Base-by-base conservation (phyloP, 2,113 vertebrate species). In the Pseudorectes ferrugineus region DNA sequence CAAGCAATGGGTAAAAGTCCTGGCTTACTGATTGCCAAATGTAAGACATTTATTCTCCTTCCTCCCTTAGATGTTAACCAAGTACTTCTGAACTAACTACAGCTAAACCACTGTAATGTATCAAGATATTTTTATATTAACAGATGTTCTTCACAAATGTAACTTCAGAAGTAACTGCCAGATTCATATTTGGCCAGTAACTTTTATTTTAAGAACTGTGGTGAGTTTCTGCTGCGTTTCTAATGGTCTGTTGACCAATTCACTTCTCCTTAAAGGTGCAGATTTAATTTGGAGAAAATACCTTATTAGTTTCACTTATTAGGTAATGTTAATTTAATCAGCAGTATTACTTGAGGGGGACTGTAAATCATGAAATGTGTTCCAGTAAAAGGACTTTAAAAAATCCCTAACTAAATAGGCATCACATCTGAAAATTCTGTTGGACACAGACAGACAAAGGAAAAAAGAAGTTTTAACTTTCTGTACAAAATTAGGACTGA, bases 81-180 rank as follows among this genome's bases (percentile, higher is more conserved):
- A 90, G 46, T 43, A 62, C 82, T 88, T 63, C 75, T 88, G 77
- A 80, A 83, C 71, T 85, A 88, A 76, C 71, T 95, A 36, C 46
- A 92, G 78, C 79, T 85, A 93, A 95, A 86, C 82, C 82, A 80
- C 63, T 80, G 74, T 35, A 88, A 94, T 57, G 38, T 42, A 63
- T 92, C 51, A 76, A 73, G 62, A 66, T 80, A 92, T 83, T 95
- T 94, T 97, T 73, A 88, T 89, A 85, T 95, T 92, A 95, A 94
- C 95, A 96, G 78, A 96, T 94, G 85, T 90, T 94, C 46, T 46
- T 94, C 71, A 58, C 6, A 10, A 92, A 68, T 16, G 9, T 29
- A 72, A 88, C 62, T 93, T 87, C 68, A 73, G 79, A 82, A 89
- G 66, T 75, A 78, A 81, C 35, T 91, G 71, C 88, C 72, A 93